A percentile compares a stretch with the other conserved stretches of the same genome.
phyloP scores from a whole-genome alignment of 2,888 invertebrate species.

The Epistrophella euchroma region DNA sequence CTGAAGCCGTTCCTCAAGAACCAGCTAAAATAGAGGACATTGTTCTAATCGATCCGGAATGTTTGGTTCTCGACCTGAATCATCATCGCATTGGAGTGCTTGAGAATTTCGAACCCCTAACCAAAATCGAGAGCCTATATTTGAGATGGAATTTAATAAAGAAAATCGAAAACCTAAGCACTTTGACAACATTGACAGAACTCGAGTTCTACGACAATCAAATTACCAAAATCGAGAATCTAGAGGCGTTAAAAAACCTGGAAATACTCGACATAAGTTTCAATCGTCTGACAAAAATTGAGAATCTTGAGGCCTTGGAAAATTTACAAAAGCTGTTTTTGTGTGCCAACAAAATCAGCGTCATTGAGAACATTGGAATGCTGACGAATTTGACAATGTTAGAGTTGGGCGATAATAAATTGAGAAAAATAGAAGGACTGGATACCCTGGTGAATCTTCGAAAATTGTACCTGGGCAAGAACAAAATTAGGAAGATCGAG shows the following conservation, averaged over 20 bases:
- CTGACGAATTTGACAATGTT: conserved; percentile 91
- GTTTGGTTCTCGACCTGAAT: conserved; percentile 90
- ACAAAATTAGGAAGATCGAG: conserved; percentile 95
- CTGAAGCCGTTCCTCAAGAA: conserved; percentile 10
- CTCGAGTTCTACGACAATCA: conserved; percentile 99
- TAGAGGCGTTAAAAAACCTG: conserved; percentile 93
- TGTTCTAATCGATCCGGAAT: conserved; percentile 82
- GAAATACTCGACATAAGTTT: conserved; percentile 97
- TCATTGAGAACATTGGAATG: conserved; percentile 94
- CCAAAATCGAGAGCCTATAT: conserved; percentile 90
- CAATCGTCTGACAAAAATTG: conserved; percentile 95
- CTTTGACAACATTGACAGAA: conserved; percentile 91
- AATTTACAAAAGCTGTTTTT: conserved; percentile 94
- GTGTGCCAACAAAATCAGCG: conserved; percentile 94
- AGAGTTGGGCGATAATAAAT: conserved; percentile 97
- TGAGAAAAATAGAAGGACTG: conserved; percentile 94
- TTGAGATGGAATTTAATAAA: conserved; percentile 98
- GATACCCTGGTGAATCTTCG: conserved; percentile 90
- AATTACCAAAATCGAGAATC: conserved; percentile 94
- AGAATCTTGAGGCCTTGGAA: conserved; percentile 90
- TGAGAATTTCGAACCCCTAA: conserved; percentile 92
- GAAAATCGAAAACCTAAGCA: conserved; percentile 94
- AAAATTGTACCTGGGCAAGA: conserved; percentile 95
- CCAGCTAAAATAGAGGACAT: conserved; percentile 80
- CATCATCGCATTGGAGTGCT: conserved; percentile 94